Evolutionary conservation across 1,140 invertebrate species (phyloP).

Genomic region (Apis florea): DNA sequence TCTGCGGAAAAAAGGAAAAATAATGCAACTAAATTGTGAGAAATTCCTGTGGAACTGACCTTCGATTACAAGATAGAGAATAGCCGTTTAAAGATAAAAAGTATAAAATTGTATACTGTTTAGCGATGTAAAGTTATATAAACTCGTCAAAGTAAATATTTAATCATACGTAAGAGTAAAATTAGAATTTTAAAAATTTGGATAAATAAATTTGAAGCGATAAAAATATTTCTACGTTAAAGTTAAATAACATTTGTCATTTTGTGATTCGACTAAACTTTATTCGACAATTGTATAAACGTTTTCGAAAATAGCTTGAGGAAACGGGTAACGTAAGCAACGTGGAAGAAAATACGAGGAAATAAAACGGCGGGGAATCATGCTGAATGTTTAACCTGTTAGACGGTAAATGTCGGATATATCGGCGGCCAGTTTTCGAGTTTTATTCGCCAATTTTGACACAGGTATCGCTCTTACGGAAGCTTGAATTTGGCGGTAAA

Average conservation of each 20-base stretch:
- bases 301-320: background rate
- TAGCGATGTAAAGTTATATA: no score
- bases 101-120: no score
- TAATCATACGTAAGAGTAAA: no score
- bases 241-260: no score
- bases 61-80: no score
- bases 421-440: no score
- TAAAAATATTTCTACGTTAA: background rate
- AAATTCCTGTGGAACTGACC: background rate
- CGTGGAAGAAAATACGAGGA: background rate
- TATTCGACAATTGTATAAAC: background rate
- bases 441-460: conserved; percentile 31
- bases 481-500: background rate
- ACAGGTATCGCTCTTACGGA: background rate
- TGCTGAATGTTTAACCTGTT: conserved; percentile 9
- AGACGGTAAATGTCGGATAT: background rate
- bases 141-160: no score
- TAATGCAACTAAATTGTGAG: background rate
- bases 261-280: no score
- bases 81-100: no score
- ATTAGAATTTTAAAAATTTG: no score
- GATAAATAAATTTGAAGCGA: no score
- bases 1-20: conserved; percentile 63
- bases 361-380: background rate
- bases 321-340: background rate